Conservation (phyloP, 2,797 vertebrate species). For the Leontocebus nigricollis region DNA sequence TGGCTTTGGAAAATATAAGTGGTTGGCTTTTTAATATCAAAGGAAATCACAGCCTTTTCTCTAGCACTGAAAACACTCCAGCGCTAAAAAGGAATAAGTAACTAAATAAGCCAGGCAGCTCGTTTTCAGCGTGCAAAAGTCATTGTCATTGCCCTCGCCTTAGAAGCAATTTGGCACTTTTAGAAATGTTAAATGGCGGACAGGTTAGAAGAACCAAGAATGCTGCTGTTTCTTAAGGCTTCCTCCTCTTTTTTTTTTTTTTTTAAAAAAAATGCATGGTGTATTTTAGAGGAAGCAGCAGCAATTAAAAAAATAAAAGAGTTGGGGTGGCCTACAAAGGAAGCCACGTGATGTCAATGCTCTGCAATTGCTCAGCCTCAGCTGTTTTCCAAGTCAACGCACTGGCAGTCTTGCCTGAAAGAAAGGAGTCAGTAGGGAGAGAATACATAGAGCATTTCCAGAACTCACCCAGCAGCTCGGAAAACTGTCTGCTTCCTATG, state of each 20-base stretch:
- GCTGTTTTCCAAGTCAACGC: constrained; percentile 88
- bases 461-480: constrained; percentile 85
- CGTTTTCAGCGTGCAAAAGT: neutral
- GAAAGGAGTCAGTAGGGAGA: constrained; percentile 86
- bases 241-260: neutral
- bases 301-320: constrained; percentile 76
- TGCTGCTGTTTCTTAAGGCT: neutral
- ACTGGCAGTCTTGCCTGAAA: constrained; percentile 87
- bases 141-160: constrained; percentile 12
- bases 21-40: constrained; percentile 65
- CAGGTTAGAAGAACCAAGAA: neutral
- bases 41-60: constrained; percentile 56
- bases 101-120: neutral
- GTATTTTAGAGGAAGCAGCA: constrained; percentile 28
- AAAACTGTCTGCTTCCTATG: constrained; percentile 87
- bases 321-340: constrained; percentile 80
- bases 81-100: neutral
- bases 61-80: constrained; percentile 53
- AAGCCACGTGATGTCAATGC: constrained; percentile 83
- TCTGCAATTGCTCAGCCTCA: constrained; percentile 86
- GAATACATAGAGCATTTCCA: constrained; percentile 87
- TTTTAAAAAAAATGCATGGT: neutral
- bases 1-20: constrained; percentile 56
- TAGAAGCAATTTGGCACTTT: neutral
- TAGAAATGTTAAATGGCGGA: constrained; percentile 55